phyloP scores from a whole-genome alignment of 37 sponge, comb jelly and placozoan species.

The Ianthella basta region DNA sequence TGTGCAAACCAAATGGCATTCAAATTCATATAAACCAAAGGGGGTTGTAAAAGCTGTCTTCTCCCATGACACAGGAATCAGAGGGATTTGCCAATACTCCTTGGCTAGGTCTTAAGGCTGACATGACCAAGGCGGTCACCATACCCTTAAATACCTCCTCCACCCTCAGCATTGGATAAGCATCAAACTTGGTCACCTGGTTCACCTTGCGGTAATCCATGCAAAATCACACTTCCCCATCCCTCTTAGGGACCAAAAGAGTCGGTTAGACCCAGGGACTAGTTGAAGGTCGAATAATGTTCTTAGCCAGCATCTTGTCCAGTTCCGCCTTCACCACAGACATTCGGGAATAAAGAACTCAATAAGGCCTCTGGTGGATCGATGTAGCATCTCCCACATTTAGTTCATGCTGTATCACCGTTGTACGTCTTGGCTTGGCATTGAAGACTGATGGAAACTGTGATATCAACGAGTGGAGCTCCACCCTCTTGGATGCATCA shows the following conservation, averaged over 20 bases:
- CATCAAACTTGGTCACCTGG: conserved; percentile 45
- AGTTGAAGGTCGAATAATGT: conserved; percentile 40
- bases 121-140: conserved; percentile 28
- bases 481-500: too few species aligned
- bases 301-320: conserved; percentile 34
- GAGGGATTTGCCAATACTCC: conserved; percentile 75
- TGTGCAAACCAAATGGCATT: conserved; percentile 65
- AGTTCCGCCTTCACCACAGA: conserved; percentile 38
- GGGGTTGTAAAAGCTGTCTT: conserved; percentile 62
- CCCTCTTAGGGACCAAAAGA: conserved; percentile 41
- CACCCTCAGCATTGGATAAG: conserved; percentile 67
- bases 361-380: conserved; percentile 31
- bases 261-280: conserved; percentile 63
- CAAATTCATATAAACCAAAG: conserved; percentile 54
- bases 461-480: too few species aligned
- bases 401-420: too few species aligned
- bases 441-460: too few species aligned
- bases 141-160: conserved; percentile 56
- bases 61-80: conserved; percentile 24
- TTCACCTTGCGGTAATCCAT: conserved; percentile 66
- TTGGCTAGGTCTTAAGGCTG: conserved; percentile 62
- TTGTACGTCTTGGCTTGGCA: too few species aligned
- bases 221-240: conserved; percentile 23
- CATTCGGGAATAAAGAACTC: conserved; percentile 39
- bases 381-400: too few species aligned